These are phyloP conservation scores for Sipha flava DNA, from an alignment of 1,140 invertebrate genomes.

Conservation along the genomic window DNA sequence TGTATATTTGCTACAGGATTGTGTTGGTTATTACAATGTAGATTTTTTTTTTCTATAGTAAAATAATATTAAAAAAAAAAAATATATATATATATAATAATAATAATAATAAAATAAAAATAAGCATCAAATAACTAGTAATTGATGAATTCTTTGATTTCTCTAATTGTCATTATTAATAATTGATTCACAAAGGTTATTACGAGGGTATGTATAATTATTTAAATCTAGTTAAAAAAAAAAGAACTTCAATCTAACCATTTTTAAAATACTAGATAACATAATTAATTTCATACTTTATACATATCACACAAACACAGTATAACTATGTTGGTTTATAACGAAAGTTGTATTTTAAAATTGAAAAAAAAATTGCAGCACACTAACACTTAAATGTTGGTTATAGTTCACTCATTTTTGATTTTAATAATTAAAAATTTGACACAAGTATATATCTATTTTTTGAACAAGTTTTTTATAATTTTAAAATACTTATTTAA, in stretches of 20 bases:
- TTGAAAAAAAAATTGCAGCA: background rate
- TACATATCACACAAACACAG: slow-evolving; percentile 27
- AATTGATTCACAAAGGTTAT: background rate
- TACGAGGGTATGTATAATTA: background rate
- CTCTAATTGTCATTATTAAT: background rate
- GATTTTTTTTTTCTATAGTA: too few species aligned
- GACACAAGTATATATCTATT: background rate
- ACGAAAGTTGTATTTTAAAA: background rate
- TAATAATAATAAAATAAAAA: too few species aligned
- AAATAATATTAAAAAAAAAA: background rate
- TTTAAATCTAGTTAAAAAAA: background rate
- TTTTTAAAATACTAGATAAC: slow-evolving; percentile 26
- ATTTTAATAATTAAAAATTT: background rate
- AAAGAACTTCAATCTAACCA: background rate
- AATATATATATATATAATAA: background rate
- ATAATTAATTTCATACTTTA: slow-evolving; percentile 27
- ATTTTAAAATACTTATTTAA: background rate
- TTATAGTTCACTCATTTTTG: background rate
- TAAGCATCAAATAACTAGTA: background rate
- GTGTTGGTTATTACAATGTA: background rate
- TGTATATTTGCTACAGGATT: background rate
- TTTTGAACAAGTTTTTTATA: background rate
- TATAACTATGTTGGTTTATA: background rate
- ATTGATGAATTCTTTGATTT: background rate
- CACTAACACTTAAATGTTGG: background rate